Evolutionary conservation across 53 echinoderm and acorn worm species (phyloP).

Genomic region (Holothuria leucospilota): DNA sequence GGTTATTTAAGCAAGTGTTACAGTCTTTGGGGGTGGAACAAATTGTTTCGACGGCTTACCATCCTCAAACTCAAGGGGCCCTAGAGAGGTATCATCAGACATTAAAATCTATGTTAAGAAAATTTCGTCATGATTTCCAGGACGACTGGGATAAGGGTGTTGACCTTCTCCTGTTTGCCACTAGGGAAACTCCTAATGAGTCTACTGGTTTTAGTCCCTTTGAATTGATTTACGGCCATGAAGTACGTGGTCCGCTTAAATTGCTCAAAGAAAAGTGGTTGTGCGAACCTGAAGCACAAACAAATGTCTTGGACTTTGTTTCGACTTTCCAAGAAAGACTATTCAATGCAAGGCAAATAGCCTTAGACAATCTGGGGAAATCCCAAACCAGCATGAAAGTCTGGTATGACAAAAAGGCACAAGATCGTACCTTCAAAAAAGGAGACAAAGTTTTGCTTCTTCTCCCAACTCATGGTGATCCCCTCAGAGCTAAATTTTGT

Average conservation of each 20-base stretch:
- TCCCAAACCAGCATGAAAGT: slow-evolving; percentile 59
- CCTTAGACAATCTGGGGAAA: slow-evolving; percentile 10
- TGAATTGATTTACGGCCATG: slow-evolving; percentile 70
- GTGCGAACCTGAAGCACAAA: slow-evolving; percentile 7
- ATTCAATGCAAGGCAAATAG: slow-evolving; percentile 49
- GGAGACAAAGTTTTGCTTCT: slow-evolving; percentile 71
- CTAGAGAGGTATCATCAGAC: slow-evolving; percentile 71
- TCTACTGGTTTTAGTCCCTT: slow-evolving; percentile 71
- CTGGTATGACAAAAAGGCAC: slow-evolving; percentile 60
- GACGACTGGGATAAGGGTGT: slow-evolving; percentile 71
- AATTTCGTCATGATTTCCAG: slow-evolving; percentile 37
- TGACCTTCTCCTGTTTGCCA: slow-evolving; percentile 68
- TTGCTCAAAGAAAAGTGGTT: slow-evolving; percentile 62
- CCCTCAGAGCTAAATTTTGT: slow-evolving; percentile 61
- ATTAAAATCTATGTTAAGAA: slow-evolving; percentile 49
- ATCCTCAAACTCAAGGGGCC: slow-evolving; percentile 60
- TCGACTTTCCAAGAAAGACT: slow-evolving; percentile 61
- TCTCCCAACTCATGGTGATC: slow-evolving; percentile 64
- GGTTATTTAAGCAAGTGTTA: slow-evolving; percentile 47
- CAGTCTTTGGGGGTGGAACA: slow-evolving; percentile 28
- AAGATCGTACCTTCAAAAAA: slow-evolving; percentile 51
- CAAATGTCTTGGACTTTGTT: slow-evolving; percentile 72
- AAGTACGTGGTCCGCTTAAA: slow-evolving; percentile 61
- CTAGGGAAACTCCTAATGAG: slow-evolving; percentile 56
- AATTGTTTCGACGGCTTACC: slow-evolving; percentile 47